Base-by-base conservation (phyloP, 2,797 vertebrate genomes). In the Pyrocephalus nanus region DNA sequence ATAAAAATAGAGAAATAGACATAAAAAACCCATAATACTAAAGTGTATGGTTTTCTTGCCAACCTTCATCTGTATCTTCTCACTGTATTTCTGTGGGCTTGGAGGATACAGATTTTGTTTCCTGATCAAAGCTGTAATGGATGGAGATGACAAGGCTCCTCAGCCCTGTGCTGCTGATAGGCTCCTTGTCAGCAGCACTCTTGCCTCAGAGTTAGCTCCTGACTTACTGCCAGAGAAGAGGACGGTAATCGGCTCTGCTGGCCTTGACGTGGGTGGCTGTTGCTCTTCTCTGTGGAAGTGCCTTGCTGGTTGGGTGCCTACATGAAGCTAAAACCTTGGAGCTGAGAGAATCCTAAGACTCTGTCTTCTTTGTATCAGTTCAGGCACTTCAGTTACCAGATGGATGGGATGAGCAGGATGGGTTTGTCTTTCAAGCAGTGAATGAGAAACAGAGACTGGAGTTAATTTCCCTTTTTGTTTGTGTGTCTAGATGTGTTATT, bases 131-230 rank as follows among this genome's bases (percentile, higher is more conserved):
- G 53, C 47, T 55, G 42, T 86, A 70, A 50, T 73, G 58, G 62
- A 38, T 86, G 26, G 36, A 83, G 76, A 73, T 84, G 76, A 62
- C 75, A 92, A 91, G n/a, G 69, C 75, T 89, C 57, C n/a, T 95
- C 91, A 69, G 8, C 12, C 50, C 51, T 15, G 25, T 15, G 78
- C 69, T 95, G 72, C 81, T 86, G 75, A 47, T 6, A 15, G 7
- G 2, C 17, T 64, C 54, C 77, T 40, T 83, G 84, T 26, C 71
- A 79, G 80, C 64, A 73, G 43, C 36, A n/a, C 15, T 23, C 27
- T 54, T 70, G 43, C 34, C 40, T 62, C 79, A 72, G 55, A 42
- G 15, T 17, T 64, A 43, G 22, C 14, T 67, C 20, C 27, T 86
- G 34, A 47, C 38, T 34, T 60, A 2, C 20, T 86, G 93, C 57